A percentile compares a stretch with the other conserved stretches of the same genome.
Conservation (phyloP, 2,113 vertebrate species). For the Colistium nudipinnis region DNA sequence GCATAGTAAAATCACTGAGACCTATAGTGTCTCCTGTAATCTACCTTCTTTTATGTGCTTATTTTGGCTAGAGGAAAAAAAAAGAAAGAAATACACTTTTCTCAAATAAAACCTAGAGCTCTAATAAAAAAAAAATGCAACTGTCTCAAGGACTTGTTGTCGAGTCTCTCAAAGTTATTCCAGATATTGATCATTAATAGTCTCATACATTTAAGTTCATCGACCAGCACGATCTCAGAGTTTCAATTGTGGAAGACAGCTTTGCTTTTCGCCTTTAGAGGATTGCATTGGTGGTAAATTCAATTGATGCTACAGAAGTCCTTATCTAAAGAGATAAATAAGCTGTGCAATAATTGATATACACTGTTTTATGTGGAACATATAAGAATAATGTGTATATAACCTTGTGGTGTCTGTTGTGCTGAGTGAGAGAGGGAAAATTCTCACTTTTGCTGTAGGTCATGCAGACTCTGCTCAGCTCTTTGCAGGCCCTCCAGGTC, state of each 20-base stretch:
- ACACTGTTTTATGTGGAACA: background rate
- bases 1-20: background rate
- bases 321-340: background rate
- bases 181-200: too few species aligned
- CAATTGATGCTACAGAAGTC: background rate
- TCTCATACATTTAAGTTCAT: too few species aligned
- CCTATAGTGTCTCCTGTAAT: background rate
- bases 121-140: background rate
- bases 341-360: background rate
- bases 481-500: conserved; percentile 97
- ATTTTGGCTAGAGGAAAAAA: too few species aligned
- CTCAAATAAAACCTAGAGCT: background rate
- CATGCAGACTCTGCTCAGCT: conserved; percentile 96
- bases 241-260: background rate
- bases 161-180: too few species aligned
- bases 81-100: background rate
- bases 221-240: background rate
- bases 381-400: background rate
- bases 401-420: background rate
- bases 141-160: too few species aligned
- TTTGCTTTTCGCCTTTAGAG: background rate
- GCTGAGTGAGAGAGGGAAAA: conserved; percentile 31
- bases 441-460: conserved; percentile 94
- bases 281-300: background rate
- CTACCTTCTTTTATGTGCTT: background rate